Percentiles rank a stretch among this genome's conserved stretches.
Conservation (phyloP, 2,797 vertebrate genomes). For the Neopelma chrysocephalum region DNA sequence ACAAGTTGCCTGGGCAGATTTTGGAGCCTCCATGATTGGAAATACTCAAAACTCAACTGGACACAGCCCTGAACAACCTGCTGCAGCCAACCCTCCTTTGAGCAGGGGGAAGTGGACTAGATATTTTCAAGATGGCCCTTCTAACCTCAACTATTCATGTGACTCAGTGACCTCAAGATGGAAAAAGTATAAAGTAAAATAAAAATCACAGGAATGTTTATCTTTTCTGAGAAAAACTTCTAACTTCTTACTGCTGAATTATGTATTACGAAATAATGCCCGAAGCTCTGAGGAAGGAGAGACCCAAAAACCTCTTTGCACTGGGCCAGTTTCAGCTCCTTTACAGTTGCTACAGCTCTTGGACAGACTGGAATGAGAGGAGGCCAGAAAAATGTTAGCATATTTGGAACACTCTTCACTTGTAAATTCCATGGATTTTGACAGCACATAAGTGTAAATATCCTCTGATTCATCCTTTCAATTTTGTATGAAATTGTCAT, state of each 20-base stretch:
- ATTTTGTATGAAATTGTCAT: background rate
- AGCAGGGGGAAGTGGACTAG: background rate
- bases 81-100: background rate
- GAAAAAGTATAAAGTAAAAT: background rate
- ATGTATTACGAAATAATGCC: background rate
- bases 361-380: slow-evolving; percentile 22
- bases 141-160: background rate
- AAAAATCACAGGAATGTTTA: background rate
- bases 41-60: background rate
- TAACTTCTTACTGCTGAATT: slow-evolving; percentile 12
- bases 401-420: slow-evolving; percentile 31
- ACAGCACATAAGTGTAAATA: slow-evolving; percentile 25
- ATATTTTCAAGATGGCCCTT: background rate
- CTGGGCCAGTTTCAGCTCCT: slow-evolving; percentile 33
- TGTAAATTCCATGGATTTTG: slow-evolving; percentile 40
- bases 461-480: slow-evolving; percentile 16
- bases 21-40: background rate
- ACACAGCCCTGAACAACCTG: background rate
- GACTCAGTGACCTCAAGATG: background rate
- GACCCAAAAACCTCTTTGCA: background rate
- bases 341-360: slow-evolving; percentile 20
- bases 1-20: background rate
- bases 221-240: background rate
- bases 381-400: slow-evolving; percentile 30
- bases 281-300: slow-evolving; percentile 16